Conservation (phyloP, 2,113 vertebrate species). For the Oncorhynchus keta region DNA sequence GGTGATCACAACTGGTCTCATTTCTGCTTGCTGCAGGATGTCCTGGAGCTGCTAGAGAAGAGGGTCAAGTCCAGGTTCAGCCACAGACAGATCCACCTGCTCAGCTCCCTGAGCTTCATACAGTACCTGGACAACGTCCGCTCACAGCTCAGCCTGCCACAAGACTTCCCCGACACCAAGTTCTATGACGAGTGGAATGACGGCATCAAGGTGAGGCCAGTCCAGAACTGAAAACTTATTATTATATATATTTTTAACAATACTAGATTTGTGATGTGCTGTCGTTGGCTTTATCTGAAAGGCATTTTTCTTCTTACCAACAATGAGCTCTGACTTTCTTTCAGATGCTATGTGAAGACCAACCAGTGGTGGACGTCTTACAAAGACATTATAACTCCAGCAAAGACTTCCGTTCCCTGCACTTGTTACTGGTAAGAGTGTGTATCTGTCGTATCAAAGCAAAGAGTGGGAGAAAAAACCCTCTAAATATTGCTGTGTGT, state of each 20-base stretch:
- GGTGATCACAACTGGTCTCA: too few relatives aligned
- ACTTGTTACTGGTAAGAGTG: conserved; percentile 80
- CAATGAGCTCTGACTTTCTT: not conserved
- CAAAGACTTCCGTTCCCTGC: conserved; percentile 85
- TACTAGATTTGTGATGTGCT: too few relatives aligned
- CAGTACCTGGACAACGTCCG: conserved; percentile 80
- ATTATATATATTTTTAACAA: not conserved
- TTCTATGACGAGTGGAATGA: conserved; percentile 87
- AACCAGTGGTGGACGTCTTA: conserved; percentile 74
- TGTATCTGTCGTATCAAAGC: not conserved
- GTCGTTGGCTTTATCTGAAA: too few relatives aligned
- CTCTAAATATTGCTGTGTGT: not conserved
- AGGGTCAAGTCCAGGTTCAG: conserved; percentile 97
- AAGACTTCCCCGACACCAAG: conserved; percentile 74
- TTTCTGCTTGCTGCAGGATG: conserved; percentile 74
- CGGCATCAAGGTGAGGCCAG: conserved; percentile 74
- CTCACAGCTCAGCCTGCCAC: conserved; percentile 80
- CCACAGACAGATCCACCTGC: conserved; percentile 91
- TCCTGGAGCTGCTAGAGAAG: conserved; percentile 96
- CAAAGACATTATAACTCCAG: conserved; percentile 80
- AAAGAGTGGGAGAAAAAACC: not conserved
- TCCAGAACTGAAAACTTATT: not conserved
- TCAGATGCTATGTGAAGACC: conserved; percentile 82
- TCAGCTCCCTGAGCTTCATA: conserved; percentile 78
- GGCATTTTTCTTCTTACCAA: not conserved